Evolutionary conservation across 1,140 invertebrate genomes (phyloP).

Genomic region (Neocloeon triangulifer): DNA sequence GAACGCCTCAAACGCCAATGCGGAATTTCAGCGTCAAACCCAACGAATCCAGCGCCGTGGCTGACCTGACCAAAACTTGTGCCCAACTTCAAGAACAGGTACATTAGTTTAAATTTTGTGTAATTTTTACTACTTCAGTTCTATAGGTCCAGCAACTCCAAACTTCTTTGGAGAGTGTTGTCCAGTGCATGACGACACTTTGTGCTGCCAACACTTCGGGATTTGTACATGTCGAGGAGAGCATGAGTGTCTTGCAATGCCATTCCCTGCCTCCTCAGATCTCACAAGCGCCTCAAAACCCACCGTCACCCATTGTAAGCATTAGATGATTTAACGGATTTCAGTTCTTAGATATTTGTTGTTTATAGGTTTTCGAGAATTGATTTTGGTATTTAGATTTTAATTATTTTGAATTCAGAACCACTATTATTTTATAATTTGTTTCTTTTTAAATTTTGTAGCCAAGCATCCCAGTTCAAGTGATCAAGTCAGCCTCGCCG

Average conservation of each 20-base stretch:
- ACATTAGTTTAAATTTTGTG: neutral
- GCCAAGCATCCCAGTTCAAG: conserved; percentile 2
- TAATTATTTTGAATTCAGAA: no score
- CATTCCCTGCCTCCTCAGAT: no score
- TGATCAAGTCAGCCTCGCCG: conserved; percentile 3
- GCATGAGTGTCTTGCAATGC: no score
- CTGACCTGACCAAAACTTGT: conserved; percentile 9
- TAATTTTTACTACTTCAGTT: conserved; percentile 5
- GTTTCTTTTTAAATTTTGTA: conserved; percentile 8
- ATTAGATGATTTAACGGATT: no score
- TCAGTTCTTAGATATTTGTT: no score
- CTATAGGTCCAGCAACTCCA: conserved; percentile 45
- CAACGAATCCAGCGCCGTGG: conserved; percentile 5
- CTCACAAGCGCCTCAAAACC: no score
- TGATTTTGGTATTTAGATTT: no score
- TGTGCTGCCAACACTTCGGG: no score
- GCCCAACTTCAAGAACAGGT: conserved; percentile 7
- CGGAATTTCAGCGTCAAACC: neutral
- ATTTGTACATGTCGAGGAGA: no score
- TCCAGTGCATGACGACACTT: conserved; percentile 34
- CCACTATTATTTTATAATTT: no score
- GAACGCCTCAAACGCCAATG: neutral
- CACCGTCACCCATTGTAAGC: no score
- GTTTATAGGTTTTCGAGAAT: no score
- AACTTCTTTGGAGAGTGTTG: conserved; percentile 48